These are phyloP conservation scores for Pentalonia nigronervosa DNA, from an alignment of 1,140 invertebrate species.

Conservation along the genomic window DNA sequence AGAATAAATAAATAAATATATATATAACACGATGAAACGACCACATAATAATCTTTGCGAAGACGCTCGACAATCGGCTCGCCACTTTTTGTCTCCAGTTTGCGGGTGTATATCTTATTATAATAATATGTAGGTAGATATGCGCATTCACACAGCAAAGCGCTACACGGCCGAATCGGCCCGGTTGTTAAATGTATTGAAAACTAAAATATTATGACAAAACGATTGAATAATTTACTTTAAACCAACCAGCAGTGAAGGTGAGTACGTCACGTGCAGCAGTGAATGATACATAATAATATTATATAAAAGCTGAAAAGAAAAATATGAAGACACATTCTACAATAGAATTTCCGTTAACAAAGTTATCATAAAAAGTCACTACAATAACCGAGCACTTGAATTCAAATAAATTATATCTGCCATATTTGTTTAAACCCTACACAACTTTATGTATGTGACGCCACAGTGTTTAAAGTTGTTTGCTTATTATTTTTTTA, in stretches of 20 bases:
- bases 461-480: not conserved
- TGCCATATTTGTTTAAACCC: not conserved
- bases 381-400: not conserved
- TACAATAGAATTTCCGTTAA: not conserved
- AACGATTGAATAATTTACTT: not conserved
- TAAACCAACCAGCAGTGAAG: not conserved
- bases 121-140: not conserved
- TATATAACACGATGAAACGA: not conserved
- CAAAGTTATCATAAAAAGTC: not conserved
- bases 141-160: not conserved
- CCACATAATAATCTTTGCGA: not conserved
- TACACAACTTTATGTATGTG: not conserved
- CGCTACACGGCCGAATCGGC: not conserved
- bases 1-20: not conserved
- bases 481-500: not conserved
- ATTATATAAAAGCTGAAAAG: not conserved
- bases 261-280: not conserved
- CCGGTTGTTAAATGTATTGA: not conserved
- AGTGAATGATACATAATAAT: not conserved
- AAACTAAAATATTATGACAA: not conserved
- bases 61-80: not conserved
- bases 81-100: not conserved
- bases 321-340: not conserved
- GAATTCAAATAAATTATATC: not conserved
- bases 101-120: not conserved